Evolutionary conservation across 2,113 vertebrate genomes (phyloP).

Genomic region (Sciurus niger): DNA sequence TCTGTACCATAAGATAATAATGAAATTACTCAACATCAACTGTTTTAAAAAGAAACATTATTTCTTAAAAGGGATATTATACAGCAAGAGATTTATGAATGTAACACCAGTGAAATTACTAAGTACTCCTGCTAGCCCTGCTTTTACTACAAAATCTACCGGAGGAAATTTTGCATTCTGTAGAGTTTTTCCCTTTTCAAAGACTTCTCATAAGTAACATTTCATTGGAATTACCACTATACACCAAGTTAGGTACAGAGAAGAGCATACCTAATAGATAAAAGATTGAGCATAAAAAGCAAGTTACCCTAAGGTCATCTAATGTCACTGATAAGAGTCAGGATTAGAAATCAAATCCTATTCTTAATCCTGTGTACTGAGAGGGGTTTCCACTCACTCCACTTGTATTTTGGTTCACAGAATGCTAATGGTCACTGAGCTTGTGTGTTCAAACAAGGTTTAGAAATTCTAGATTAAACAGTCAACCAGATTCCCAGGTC

Average conservation of each 20-base stretch:
- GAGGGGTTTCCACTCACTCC: background rate
- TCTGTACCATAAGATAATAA: background rate
- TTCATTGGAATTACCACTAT: background rate
- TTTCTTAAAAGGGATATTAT: background rate
- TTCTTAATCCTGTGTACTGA: background rate
- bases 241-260: background rate
- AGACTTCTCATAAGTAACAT: background rate
- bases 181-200: conserved; percentile 26
- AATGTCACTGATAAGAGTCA: background rate
- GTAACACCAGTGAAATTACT: background rate
- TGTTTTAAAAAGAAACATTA: background rate
- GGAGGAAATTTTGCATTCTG: background rate
- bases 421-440: background rate
- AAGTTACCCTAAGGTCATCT: background rate
- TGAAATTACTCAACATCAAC: background rate
- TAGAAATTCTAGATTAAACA: background rate
- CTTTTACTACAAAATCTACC: background rate
- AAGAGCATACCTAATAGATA: background rate
- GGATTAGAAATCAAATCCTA: background rate
- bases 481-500: background rate
- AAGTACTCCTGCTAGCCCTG: background rate
- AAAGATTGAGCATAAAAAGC: background rate
- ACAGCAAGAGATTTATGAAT: background rate
- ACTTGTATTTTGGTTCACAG: background rate
- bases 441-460: background rate